phyloP scores from a whole-genome alignment of 2,113 vertebrate genomes.

The Neopipo cinnamomea region DNA sequence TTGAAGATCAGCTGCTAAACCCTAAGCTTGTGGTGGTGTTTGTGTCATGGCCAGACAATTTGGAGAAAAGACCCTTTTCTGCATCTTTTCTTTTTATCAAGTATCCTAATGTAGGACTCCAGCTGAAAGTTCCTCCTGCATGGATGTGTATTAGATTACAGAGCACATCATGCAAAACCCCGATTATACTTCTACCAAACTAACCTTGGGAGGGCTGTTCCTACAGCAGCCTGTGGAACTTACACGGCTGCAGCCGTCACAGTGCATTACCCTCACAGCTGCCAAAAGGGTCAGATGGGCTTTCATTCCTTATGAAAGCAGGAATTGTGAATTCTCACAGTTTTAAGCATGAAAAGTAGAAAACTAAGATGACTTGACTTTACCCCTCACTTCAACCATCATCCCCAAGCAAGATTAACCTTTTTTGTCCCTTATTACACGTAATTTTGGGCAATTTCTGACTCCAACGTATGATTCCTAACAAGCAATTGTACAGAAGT shows the following conservation, averaged over 20 bases:
- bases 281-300: background rate
- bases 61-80: background rate
- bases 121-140: background rate
- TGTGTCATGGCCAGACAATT: background rate
- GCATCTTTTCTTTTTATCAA: background rate
- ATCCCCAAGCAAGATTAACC: background rate
- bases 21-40: background rate
- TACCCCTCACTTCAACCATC: background rate
- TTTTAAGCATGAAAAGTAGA: background rate
- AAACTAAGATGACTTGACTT: background rate
- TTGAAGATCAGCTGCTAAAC: background rate
- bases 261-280: background rate
- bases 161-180: background rate
- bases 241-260: rapidly evolving
- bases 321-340: background rate
- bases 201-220: background rate
- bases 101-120: background rate
- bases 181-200: background rate
- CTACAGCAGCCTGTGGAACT: background rate
- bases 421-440: background rate
- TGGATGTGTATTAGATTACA: background rate
- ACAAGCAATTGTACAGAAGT: background rate
- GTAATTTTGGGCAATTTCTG: background rate
- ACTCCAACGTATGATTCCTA: background rate
- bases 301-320: background rate